A percentile compares a stretch with the other conserved stretches of the same genome.
Evolutionary conservation across 2,888 invertebrate species (phyloP).

Genomic region (Pemphredon lugubris): DNA sequence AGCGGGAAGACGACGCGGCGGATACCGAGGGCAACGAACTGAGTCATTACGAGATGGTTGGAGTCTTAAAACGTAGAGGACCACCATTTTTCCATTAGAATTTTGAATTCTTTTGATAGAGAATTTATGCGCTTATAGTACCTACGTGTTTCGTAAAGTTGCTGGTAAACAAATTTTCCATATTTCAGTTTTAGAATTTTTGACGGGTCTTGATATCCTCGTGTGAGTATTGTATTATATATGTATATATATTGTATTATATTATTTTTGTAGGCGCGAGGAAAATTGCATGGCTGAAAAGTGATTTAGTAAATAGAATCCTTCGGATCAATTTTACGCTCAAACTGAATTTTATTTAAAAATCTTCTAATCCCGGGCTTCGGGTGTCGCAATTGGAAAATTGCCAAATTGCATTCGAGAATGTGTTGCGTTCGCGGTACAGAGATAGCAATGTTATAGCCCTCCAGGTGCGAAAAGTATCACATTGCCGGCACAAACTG

Average conservation of each 20-base stretch:
- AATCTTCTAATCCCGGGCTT: constrained; percentile 36
- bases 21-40: constrained; percentile 46
- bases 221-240: no score
- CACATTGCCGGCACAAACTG: constrained; percentile 30
- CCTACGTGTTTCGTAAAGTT: no score
- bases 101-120: neutral
- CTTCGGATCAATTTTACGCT: constrained; percentile 10
- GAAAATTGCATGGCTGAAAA: constrained; percentile 7
- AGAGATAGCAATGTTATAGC: constrained; percentile 53
- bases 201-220: no score
- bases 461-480: constrained; percentile 42
- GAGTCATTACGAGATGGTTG: constrained; percentile 9
- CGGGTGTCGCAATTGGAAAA: constrained; percentile 58
- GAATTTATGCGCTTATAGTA: no score
- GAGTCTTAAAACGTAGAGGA: no score
- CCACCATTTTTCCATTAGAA: neutral
- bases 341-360: constrained; percentile 61
- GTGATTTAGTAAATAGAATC: constrained; percentile 3
- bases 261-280: neutral
- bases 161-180: no score
- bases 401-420: constrained; percentile 58
- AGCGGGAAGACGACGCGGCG: constrained; percentile 53
- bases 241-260: no score
- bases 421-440: constrained; percentile 44
- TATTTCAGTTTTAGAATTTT: no score